Evolutionary conservation across 2,113 vertebrate species (phyloP).

Genomic region (Suricata suricatta): DNA sequence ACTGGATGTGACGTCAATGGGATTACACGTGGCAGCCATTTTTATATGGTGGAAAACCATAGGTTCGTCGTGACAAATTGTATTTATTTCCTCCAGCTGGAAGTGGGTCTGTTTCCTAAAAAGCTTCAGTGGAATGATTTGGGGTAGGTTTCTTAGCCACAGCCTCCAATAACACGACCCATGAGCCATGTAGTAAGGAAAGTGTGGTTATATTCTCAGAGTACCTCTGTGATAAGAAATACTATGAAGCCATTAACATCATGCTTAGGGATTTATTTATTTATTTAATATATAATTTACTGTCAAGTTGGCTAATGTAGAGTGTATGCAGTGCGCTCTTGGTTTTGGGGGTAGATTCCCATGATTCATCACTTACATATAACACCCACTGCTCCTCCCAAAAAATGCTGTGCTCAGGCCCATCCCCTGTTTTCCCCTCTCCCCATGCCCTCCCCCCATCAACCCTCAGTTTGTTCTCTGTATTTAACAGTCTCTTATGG

Average conservation of each 20-base stretch:
- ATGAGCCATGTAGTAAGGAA: not conserved
- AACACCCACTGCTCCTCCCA: too few relatives aligned
- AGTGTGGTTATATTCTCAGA: not conserved
- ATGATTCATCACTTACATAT: too few relatives aligned
- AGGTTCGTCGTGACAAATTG: not conserved
- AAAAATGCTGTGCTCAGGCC: too few relatives aligned
- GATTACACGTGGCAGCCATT: not conserved
- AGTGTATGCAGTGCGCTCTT: too few relatives aligned
- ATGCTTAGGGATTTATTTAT: not conserved
- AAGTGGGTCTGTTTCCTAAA: slow-evolving; percentile 13
- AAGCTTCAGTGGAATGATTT: not conserved
- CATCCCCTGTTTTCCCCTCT: too few relatives aligned
- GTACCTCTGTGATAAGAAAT: not conserved
- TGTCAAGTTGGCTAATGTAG: too few relatives aligned
- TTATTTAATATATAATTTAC: too few relatives aligned
- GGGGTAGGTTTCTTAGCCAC: not conserved
- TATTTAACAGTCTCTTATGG: too few relatives aligned
- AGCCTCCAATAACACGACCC: not conserved
- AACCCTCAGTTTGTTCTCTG: too few relatives aligned
- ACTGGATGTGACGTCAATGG: rapidly evolving
- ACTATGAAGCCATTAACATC: not conserved
- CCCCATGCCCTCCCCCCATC: too few relatives aligned
- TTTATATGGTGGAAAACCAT: not conserved
- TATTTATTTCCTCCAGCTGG: not conserved
- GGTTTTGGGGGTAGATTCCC: too few relatives aligned